These are phyloP conservation scores for Tillus elongatus DNA, from an alignment of 2,888 invertebrate genomes.

Conservation along the genomic window DNA sequence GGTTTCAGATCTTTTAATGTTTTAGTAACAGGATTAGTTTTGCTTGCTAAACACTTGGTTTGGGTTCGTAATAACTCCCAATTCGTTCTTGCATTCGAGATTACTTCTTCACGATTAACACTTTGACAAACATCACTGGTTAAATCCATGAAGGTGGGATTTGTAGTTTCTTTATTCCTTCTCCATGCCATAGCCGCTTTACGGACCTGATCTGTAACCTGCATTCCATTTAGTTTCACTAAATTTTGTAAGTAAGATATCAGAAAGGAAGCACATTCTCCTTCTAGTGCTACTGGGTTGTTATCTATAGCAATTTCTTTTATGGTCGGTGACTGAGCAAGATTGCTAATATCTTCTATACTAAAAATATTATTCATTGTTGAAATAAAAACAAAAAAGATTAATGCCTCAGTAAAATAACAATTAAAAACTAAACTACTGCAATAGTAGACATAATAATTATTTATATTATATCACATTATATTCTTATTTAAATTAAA, in stretches of 20 bases:
- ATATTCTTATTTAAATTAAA: no score
- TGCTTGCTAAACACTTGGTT: conserved; percentile 49
- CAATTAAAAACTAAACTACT: no score
- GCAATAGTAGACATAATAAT: no score
- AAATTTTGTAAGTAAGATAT: conserved; percentile 72
- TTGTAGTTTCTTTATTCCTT: conserved; percentile 65
- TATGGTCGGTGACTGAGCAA: conserved; percentile 67
- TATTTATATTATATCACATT: no score
- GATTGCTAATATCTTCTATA: conserved; percentile 77
- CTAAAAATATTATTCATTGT: conserved; percentile 35
- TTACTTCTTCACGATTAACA: conserved; percentile 70
- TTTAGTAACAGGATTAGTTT: conserved; percentile 30
- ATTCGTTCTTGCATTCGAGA: conserved; percentile 77
- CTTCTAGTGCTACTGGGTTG: conserved; percentile 72
- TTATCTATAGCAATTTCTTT: conserved; percentile 80
- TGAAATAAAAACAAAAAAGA: no score
- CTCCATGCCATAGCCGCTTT: conserved; percentile 74
- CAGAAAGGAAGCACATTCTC: conserved; percentile 72
- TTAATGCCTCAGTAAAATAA: no score
- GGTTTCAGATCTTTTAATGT: conserved; percentile 34
- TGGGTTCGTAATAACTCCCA: conserved; percentile 69
- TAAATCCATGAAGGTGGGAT: conserved; percentile 56
- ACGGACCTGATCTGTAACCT: conserved; percentile 69
- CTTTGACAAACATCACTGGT: conserved; percentile 48
- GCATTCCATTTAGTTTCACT: conserved; percentile 64